Evolutionary conservation across 2,888 invertebrate genomes (phyloP).

Genomic region (Notodonta ziczac): DNA sequence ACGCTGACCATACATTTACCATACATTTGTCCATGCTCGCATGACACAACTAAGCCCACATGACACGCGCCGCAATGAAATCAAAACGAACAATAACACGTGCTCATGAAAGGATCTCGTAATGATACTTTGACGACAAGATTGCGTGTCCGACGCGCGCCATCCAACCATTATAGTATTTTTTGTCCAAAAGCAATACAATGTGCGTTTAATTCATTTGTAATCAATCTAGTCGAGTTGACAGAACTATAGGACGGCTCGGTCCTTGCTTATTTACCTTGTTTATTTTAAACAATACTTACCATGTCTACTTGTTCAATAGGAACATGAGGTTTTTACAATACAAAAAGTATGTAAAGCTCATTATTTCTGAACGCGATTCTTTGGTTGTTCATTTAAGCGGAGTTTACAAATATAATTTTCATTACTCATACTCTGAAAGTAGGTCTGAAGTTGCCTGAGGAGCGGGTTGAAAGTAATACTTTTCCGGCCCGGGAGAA

Average conservation of each 20-base stretch:
- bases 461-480: no score
- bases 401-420: no score
- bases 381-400: no score
- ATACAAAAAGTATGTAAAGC: no score
- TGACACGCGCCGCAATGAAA: conserved; percentile 5
- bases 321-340: no score
- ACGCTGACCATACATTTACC: neutral
- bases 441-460: no score
- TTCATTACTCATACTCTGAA: no score
- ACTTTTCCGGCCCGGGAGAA: no score
- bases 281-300: neutral
- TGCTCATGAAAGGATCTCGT: conserved; percentile 9
- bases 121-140: conserved; percentile 29
- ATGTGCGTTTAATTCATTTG: neutral
- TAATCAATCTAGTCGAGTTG: conserved; percentile 1
- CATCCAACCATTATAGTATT: conserved; percentile 1
- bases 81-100: conserved; percentile 23
- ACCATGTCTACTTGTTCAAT: no score
- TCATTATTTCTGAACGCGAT: no score
- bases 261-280: neutral
- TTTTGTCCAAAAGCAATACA: neutral
- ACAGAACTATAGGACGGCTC: neutral
- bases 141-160: conserved; percentile 19
- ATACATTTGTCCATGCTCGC: neutral
- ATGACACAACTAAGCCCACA: neutral